Evolutionary conservation across 2,888 invertebrate genomes (phyloP), one percentile per base, ranked within the genome.

Genomic region (Ryuthela nishihirai): DNA sequence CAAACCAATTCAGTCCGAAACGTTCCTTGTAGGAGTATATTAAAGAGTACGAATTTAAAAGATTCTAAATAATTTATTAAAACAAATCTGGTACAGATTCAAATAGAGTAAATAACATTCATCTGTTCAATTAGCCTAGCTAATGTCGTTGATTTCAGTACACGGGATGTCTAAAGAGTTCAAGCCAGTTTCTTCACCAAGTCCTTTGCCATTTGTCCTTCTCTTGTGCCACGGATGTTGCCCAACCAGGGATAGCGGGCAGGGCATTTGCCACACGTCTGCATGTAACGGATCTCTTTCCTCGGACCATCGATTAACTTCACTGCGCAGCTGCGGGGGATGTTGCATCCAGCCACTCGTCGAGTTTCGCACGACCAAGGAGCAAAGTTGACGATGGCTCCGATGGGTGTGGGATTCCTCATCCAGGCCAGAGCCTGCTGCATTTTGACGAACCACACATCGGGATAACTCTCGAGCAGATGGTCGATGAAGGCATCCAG

Each of bases 231-330:
- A 21, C 53, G 2, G 15, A 55, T 42, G 42, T 90, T 90, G 72
- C 87, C 81, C 61, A 90, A 80, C 90, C 90, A 90, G 0, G 90
- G 90, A 76, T 89, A 90, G 67, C 83, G 84, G 46, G 83, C 83
- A 0, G 90, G 90, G 69, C 90, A 90, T 52, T 86, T 84, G 50
- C 81, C 81, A 71, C 90, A 90, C 0, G 89, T 88, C 55, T 86
- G 83, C 71, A 90, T 80, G 70, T 82, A 84, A 65, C 85, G 81
- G 68, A 88, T 84, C 60, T 86, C 85, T 68, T 85, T 83, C 25
- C 87, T 75, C 3, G 85, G 81, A 68, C 83, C 80, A 54, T 85
- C 86, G 17, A 82, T 79, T 34, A 67, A 24, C 44, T 58, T 50
- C 0, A 55, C 38, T 17, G 46, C 29, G 23, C 61, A 61, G 1